phyloP scores from a whole-genome alignment of 1,140 invertebrate genomes.

The Formica exsecta region DNA sequence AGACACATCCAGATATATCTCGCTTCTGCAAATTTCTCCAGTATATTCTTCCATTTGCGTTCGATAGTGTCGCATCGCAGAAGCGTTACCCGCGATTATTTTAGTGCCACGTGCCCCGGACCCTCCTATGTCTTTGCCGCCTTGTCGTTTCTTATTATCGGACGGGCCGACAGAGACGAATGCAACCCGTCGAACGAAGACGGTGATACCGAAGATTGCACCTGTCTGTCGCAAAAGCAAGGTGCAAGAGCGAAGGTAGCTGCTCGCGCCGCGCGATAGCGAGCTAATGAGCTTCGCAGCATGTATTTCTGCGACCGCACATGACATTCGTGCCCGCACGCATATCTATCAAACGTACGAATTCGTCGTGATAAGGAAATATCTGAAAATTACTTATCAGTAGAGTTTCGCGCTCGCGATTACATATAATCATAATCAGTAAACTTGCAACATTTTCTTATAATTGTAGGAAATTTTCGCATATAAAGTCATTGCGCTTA shows the following conservation, averaged over 20 bases:
- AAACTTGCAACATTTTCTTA: no score
- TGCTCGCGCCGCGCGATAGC: conserved; percentile 80
- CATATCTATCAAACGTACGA: no score
- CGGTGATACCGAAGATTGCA: conserved; percentile 71
- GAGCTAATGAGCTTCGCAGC: conserved; percentile 76
- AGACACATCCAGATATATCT: background rate
- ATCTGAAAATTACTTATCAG: background rate
- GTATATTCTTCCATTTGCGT: background rate
- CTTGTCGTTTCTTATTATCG: conserved; percentile 75
- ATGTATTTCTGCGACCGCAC: conserved; percentile 47
- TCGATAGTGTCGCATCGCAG: conserved; percentile 4
- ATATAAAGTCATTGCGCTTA: no score
- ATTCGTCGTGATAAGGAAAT: background rate
- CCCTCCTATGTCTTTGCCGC: conserved; percentile 16
- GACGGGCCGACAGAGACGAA: conserved; percentile 67
- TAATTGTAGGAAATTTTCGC: no score
- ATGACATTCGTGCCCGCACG: background rate
- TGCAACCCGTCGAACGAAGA: conserved; percentile 44
- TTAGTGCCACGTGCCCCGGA: conserved; percentile 75
- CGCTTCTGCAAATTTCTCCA: background rate
- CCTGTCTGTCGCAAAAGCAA: conserved; percentile 80
- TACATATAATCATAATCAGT: no score
- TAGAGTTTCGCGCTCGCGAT: no score
- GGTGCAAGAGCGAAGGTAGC: conserved; percentile 74
- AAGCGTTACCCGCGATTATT: conserved; percentile 70